Conservation (phyloP, 1,140 invertebrate species). For the Pygmarrhopalites habei region DNA sequence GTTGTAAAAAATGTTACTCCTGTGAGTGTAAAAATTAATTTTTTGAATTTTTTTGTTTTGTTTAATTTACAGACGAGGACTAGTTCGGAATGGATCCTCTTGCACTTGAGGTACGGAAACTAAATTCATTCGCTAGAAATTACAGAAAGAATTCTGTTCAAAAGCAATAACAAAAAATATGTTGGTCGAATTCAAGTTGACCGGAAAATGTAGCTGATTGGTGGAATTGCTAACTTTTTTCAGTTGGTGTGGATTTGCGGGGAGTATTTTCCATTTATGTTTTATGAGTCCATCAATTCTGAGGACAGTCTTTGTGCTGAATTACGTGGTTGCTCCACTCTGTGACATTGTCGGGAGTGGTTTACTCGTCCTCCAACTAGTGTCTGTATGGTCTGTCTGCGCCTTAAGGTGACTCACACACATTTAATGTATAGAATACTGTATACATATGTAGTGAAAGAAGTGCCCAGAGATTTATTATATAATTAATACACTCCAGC, state of each 20-base stretch:
- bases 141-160: too few relatives aligned
- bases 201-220: too few relatives aligned
- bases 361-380: constrained; percentile 24
- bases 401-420: constrained; percentile 32
- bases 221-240: too few relatives aligned
- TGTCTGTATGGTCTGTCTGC: constrained; percentile 36
- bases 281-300: constrained; percentile 36
- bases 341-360: constrained; percentile 31
- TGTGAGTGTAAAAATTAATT: too few relatives aligned
- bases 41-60: too few relatives aligned
- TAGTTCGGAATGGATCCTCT: background rate
- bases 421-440: background rate
- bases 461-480: too few relatives aligned
- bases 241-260: constrained; percentile 34
- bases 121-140: background rate
- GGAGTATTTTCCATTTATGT: constrained; percentile 27
- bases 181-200: too few relatives aligned
- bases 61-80: background rate
- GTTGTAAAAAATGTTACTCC: too few relatives aligned
- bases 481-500: too few relatives aligned
- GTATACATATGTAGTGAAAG: too few relatives aligned
- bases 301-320: constrained; percentile 16
- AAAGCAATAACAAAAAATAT: too few relatives aligned
- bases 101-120: background rate
- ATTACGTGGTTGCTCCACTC: constrained; percentile 14